These are phyloP conservation scores for Jacana jacana DNA, from an alignment of 2,113 vertebrate species.

Conservation along the genomic window DNA sequence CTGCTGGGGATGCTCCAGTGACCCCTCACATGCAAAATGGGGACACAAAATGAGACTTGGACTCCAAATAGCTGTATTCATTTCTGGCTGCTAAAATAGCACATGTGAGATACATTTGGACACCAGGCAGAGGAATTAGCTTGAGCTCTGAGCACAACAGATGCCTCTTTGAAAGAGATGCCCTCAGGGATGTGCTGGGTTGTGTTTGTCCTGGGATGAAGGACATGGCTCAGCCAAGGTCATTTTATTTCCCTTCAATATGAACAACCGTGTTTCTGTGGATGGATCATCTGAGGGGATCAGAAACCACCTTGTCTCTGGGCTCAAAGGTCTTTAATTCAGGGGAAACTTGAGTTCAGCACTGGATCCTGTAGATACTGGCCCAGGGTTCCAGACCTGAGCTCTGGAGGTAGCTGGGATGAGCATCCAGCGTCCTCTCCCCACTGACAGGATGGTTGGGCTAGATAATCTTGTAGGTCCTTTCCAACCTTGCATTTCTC, in stretches of 20 bases:
- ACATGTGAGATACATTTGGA: neutral
- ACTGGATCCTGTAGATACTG: neutral
- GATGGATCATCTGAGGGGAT: rapidly evolving
- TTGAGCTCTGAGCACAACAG: neutral
- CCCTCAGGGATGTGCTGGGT: conserved; percentile 9
- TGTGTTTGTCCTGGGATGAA: conserved; percentile 5
- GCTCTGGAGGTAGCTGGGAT: neutral
- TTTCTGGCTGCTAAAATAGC: conserved; percentile 3
- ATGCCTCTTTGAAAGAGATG: conserved; percentile 22
- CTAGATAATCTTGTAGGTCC: no score
- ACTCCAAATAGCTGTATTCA: neutral
- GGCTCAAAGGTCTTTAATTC: neutral
- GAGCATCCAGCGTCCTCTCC: neutral
- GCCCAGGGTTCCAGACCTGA: neutral
- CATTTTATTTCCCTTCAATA: neutral
- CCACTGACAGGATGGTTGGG: no score
- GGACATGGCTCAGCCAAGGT: neutral
- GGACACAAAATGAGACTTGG: neutral
- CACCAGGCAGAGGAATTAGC: neutral
- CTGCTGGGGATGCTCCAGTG: neutral
- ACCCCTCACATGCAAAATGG: neutral
- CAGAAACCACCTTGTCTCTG: neutral
- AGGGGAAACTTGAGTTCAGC: neutral
- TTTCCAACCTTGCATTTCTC: no score
- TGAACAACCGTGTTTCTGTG: neutral